Base-by-base conservation (phyloP, 2,797 vertebrate species). In the Phoxinus dragarum region DNA sequence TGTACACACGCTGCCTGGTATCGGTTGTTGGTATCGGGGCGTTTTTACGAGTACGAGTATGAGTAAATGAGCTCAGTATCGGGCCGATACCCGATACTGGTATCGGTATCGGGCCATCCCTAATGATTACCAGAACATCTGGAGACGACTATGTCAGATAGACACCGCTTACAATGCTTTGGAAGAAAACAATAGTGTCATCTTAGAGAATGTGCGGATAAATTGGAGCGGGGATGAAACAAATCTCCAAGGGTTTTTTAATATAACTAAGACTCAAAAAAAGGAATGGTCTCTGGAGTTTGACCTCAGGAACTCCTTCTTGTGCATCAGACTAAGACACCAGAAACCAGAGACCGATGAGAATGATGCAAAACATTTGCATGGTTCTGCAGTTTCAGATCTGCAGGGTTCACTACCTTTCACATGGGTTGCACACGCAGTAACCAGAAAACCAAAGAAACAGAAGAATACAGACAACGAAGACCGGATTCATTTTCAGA, bases 391-490 rank as follows among this genome's bases (percentile, higher is more conserved):
- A 21, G 52, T 47, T 38, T 27, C 49, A 44, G 69, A 71, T 19
- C 36, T 80, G 42, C 68, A 87, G 49, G 81, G 83, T 16, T 10
- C 67, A 5, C 54, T 85, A 9, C 83, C 69, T 1, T 98, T 95
- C 68, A 97, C 96, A 17, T 99, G 98, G 98, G 96, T 98, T 72
- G 97, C 96, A 40, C 98, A 98, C 0, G 97, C 95, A 42, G 78
- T 97, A 81, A 95, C 95, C 0, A 88, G 73, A 1, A 83, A 86
- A 0, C 40, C 27, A 34, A 84, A 82, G 34, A 38, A 80, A 56
- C 3, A 31, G 10, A 72, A 66, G 23, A 16, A 19, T 0, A 6
- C 10, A 4, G 74, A 31, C 54, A 3, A 73, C 80, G 34, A 56
- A 47, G 79, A 83, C 80, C n/a, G 49, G 16, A 86, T 97, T 14